These are phyloP conservation scores for Dicrostonyx torquatus DNA, from an alignment of 2,797 vertebrate species.

Conservation along the genomic window DNA sequence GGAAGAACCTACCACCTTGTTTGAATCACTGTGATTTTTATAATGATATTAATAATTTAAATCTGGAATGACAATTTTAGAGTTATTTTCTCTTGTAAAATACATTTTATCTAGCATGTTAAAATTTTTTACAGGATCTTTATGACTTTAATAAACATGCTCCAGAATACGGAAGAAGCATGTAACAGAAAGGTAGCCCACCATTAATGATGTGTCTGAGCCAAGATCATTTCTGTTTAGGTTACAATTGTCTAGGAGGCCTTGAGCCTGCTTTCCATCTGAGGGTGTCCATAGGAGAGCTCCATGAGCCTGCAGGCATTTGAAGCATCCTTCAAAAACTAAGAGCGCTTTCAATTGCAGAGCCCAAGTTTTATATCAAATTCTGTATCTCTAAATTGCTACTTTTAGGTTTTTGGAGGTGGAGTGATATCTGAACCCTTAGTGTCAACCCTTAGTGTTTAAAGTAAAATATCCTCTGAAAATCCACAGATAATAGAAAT, in stretches of 20 bases:
- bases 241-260: background rate
- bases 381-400: background rate
- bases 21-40: slow-evolving; percentile 11
- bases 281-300: background rate
- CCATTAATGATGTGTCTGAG: background rate
- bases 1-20: background rate
- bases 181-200: background rate
- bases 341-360: background rate
- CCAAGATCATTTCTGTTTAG: background rate
- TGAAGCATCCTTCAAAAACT: slow-evolving; percentile 31
- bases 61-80: background rate
- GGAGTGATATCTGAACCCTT: background rate
- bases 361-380: background rate
- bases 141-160: background rate
- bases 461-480: background rate
- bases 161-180: background rate
- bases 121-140: background rate
- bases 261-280: background rate
- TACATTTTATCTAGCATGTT: background rate
- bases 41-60: slow-evolving; percentile 20
- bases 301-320: background rate
- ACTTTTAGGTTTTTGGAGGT: background rate
- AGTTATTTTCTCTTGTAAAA: slow-evolving; percentile 39
- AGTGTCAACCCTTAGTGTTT: background rate
- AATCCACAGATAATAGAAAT: background rate